Evolutionary conservation across 2,888 invertebrate genomes (phyloP), one percentile per base, ranked within the genome.

Genomic region (Amblyteles armatorius): DNA sequence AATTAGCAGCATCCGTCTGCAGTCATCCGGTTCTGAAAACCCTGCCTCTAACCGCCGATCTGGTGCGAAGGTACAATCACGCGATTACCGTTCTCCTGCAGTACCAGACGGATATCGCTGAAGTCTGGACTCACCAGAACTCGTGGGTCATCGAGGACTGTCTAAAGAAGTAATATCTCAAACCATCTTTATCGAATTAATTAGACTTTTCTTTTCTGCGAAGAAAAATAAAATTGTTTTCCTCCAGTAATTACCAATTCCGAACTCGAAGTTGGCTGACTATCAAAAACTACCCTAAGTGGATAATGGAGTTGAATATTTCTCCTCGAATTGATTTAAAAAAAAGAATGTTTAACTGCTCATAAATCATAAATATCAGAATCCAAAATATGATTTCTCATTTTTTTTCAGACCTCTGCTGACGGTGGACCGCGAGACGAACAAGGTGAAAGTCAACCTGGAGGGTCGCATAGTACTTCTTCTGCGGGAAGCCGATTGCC

Each of bases 101-200:
- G 87, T 98, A 97, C 92, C 97, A 98, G 93, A 95, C 96, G 60
- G 97, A 97, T 88, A 97, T 98, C 94, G 95, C 97, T 13, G 96
- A 96, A 55, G 96, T 97, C 22, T 98, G 98, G 98, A 96, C 97
- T 94, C 97, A 97, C 92, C 97, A 98, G 92, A 97, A 98, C 92
- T 93, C 93, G 0, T 94, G 93, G 94, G 88, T 93, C 3, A 91
- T 94, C 73, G 94, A 94, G 80, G 92, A 92, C 57, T 92, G 92
- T 68, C 87, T 94, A 2, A 92, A 92, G 88, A 90, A 90, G 93
- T 93, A 85, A 81, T 69, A 74, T 16, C 2, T 26, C 26, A 6
- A 13, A 16, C 9, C 2, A 6, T 6, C 13, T 44, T 48, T 69
- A 69, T n/a, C 3, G 6, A 44, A 33, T 67, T 63, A 52, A 36